phyloP scores from a whole-genome alignment of 2,888 invertebrate species.

The Metopia argyrocephala region DNA sequence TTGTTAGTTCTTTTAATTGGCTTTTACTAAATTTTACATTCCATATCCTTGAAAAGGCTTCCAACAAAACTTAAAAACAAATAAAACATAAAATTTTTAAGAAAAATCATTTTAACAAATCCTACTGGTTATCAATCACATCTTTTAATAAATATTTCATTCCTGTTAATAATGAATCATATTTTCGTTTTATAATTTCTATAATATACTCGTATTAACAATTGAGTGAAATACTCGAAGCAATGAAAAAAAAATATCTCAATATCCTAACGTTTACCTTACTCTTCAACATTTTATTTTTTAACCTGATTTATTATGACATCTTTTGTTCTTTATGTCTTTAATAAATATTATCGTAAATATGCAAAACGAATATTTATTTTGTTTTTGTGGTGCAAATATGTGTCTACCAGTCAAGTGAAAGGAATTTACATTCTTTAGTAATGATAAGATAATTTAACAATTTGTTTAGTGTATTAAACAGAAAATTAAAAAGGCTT shows the following conservation, averaged over 20 bases:
- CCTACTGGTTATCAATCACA: too few relatives aligned
- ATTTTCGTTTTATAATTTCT: too few relatives aligned
- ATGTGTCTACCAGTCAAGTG: constrained; percentile 14
- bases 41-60: too few relatives aligned
- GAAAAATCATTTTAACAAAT: too few relatives aligned
- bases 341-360: background rate
- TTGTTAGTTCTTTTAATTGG: background rate
- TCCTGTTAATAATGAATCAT: too few relatives aligned
- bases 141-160: too few relatives aligned
- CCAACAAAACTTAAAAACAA: too few relatives aligned
- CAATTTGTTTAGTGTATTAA: background rate
- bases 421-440: constrained; percentile 13
- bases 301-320: constrained; percentile 28
- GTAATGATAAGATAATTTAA: constrained; percentile 23
- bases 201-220: too few relatives aligned
- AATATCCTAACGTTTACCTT: background rate
- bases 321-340: constrained; percentile 9
- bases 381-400: background rate
- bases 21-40: background rate
- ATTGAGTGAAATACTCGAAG: too few relatives aligned
- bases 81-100: too few relatives aligned
- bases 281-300: constrained; percentile 8
- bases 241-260: too few relatives aligned
- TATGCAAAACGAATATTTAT: background rate
- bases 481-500: too few relatives aligned